phyloP scores from a whole-genome alignment of 2,888 invertebrate genomes.

The Lamellibrachia columna region DNA sequence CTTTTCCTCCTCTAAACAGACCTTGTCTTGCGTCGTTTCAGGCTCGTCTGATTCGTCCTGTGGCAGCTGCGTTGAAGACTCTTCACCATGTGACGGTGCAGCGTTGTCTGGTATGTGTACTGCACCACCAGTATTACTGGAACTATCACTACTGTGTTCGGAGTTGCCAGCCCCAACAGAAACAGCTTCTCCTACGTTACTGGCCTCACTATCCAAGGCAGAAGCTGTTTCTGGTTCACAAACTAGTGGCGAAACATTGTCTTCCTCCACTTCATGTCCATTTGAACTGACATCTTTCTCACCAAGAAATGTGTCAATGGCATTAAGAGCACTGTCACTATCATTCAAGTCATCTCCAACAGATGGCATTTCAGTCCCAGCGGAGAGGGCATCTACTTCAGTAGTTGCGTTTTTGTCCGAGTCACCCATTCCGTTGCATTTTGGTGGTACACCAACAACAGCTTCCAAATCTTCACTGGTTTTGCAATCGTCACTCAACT shows the following conservation, averaged over 20 bases:
- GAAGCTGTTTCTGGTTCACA: not conserved
- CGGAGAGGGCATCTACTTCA: not conserved
- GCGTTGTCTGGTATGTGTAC: not conserved
- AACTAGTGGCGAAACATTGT: not conserved
- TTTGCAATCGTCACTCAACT: not conserved
- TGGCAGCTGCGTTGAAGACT: not conserved
- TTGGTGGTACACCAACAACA: not conserved
- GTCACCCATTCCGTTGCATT: constrained; percentile 16
- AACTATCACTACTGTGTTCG: not conserved
- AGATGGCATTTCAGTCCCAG: not conserved
- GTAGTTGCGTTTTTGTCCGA: not conserved
- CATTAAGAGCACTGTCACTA: not conserved
- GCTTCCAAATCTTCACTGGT: not conserved
- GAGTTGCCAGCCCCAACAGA: not conserved
- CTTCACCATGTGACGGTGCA: not conserved
- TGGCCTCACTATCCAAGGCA: not conserved
- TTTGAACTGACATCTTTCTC: not conserved
- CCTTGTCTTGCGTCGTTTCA: not conserved
- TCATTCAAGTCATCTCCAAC: not conserved
- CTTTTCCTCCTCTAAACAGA: not conserved
- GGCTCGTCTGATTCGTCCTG: not conserved
- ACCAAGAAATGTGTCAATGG: constrained; percentile 1
- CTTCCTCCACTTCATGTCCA: not conserved
- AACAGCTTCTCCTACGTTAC: not conserved
- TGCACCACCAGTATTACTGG: not conserved